Evolutionary conservation across 2,113 vertebrate species (phyloP), one percentile per base, ranked within the genome.

Genomic region (Cyprinodon brontotheroides): DNA sequence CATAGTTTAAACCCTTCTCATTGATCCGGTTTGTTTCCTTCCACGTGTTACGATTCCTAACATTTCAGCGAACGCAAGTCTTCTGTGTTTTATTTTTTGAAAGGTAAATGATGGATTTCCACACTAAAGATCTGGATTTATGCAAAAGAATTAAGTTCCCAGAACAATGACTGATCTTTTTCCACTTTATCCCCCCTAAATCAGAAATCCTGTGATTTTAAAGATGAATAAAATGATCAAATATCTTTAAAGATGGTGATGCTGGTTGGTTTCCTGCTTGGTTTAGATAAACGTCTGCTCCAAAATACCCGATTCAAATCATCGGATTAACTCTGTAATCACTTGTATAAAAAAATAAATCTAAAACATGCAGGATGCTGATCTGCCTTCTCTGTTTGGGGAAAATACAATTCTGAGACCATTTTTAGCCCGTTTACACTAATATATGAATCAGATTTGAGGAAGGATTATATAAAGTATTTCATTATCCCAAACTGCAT

Each of bases 1-100:
- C 22, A 61, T 10, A 61, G 50, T 81, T 80, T 53, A 38, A 39
- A 74, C 70, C 37, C 29, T 60, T 82, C 12, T 80, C 53, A 61
- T 47, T 12, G 53, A 65, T 11, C 22, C 37, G 61, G 61, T 15
- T n/a, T 12, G 6, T 53, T 61, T 73, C 39, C 78, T 60, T 57
- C 40, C 68, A 76, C 17, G 47, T 36, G 1, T 53, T 68, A 41
- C 43, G 11, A 59, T 70, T 77, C 29, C 53, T 78, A 29, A 38
- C 59, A 37, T 72, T 72, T 63, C 61, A 29, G 74, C 69, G 48
- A 41, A 79, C 68, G 67, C 65, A 53, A 43, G 39, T 71, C 47
- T 64, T 12, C 29, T 3, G 6, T 20, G 22, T 59, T 50, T 57
- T 57, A 14, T 40, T 48, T 61, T 38, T n/a, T 20, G 48, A 53